These are phyloP conservation scores for Anguilla japonica DNA, from an alignment of 2,113 vertebrate species.

Conservation along the genomic window DNA sequence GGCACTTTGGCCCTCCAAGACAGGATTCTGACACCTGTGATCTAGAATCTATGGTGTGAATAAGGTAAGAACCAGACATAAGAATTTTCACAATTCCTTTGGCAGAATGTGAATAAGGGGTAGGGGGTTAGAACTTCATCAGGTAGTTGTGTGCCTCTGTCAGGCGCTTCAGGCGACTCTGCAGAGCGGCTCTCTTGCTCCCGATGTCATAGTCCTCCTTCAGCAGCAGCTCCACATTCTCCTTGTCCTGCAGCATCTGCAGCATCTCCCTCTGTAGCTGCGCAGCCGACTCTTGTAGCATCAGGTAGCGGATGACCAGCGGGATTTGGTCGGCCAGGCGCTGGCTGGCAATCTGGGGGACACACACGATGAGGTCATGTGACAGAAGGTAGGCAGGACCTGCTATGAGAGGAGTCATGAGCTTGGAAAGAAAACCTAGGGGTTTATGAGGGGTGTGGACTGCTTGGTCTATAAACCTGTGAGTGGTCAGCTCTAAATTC, in stretches of 20 bases:
- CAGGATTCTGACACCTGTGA: too few relatives aligned
- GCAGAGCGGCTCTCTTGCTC: constrained; percentile 62
- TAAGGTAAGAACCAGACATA: too few relatives aligned
- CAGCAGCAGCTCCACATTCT: constrained; percentile 60
- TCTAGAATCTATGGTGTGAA: too few relatives aligned
- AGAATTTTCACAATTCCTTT: too few relatives aligned
- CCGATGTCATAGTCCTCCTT: constrained; percentile 72
- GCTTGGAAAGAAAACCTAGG: neutral
- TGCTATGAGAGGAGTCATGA: neutral
- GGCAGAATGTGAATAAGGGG: too few relatives aligned
- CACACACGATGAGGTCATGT: constrained; percentile 48
- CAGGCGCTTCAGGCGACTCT: constrained; percentile 62
- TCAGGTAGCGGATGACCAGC: constrained; percentile 75
- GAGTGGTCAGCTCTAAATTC: too few relatives aligned
- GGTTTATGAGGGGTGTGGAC: too few relatives aligned
- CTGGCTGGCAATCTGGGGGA: constrained; percentile 67
- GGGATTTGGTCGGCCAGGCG: constrained; percentile 82
- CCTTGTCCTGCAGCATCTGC: constrained; percentile 74
- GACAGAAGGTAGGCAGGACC: neutral
- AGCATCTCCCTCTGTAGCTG: constrained; percentile 74
- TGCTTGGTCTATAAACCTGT: too few relatives aligned
- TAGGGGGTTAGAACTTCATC: constrained; percentile 58
- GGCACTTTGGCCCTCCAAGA: too few relatives aligned
- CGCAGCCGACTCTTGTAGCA: constrained; percentile 65
- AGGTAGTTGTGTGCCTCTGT: constrained; percentile 67